These are phyloP conservation scores for Aphis craccivora DNA, from an alignment of 1,140 invertebrate species.

Conservation along the genomic window DNA sequence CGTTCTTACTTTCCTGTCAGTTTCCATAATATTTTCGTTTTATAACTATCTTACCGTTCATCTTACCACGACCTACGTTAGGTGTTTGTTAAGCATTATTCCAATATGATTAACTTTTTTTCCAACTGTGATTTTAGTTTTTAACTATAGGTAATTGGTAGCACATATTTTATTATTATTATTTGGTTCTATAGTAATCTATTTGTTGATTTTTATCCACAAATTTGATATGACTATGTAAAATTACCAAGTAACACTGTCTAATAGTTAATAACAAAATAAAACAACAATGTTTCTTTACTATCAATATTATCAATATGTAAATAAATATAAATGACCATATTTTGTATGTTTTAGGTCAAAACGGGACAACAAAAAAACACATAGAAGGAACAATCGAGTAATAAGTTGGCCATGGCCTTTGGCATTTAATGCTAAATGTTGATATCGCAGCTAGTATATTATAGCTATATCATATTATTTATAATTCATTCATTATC, in stretches of 20 bases:
- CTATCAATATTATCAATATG: not conserved
- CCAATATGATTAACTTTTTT: not conserved
- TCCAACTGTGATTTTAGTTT: not conserved
- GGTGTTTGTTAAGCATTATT: not conserved
- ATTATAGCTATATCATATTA: too few relatives aligned
- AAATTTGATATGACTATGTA: not conserved
- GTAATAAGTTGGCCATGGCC: too few relatives aligned
- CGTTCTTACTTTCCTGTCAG: not conserved
- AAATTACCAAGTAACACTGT: not conserved
- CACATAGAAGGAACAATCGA: too few relatives aligned
- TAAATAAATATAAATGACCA: too few relatives aligned
- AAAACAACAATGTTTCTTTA: not conserved
- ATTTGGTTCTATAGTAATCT: not conserved
- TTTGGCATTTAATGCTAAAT: too few relatives aligned
- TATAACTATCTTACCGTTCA: not conserved
- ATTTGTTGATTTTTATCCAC: not conserved
- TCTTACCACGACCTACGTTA: not conserved
- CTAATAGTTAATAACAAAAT: not conserved
- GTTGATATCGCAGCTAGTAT: too few relatives aligned
- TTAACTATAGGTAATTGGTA: not conserved
- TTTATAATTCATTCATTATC: not conserved
- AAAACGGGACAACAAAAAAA: too few relatives aligned
- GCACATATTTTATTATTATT: not conserved
- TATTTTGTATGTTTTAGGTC: too few relatives aligned
- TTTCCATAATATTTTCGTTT: slow-evolving; percentile 6